Evolutionary conservation across 2,797 vertebrate genomes (phyloP).

Genomic region (Balearica regulorum): DNA sequence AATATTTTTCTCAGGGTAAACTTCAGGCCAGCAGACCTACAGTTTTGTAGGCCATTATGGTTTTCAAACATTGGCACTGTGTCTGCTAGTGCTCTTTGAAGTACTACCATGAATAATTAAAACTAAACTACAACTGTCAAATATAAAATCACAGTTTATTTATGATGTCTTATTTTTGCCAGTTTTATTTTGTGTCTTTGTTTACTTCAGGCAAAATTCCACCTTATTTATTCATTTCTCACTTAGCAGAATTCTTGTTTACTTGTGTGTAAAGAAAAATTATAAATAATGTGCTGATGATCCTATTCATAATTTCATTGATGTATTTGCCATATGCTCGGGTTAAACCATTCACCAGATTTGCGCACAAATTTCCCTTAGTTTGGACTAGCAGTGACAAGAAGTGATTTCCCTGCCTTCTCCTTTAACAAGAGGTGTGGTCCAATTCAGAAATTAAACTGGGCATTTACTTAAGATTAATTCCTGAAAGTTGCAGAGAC

Average conservation of each 20-base stretch:
- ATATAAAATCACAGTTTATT: not conserved
- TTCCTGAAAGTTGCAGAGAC: not conserved
- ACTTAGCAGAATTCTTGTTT: not conserved
- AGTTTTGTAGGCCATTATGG: not conserved
- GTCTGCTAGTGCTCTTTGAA: not conserved
- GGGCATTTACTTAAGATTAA: not conserved
- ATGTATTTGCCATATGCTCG: not conserved
- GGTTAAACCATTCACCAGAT: not conserved
- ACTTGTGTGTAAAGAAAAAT: not conserved
- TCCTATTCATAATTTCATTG: not conserved
- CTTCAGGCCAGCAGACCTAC: not conserved
- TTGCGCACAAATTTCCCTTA: not conserved
- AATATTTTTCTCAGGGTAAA: not conserved
- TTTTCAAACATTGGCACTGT: not conserved
- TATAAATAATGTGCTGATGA: not conserved
- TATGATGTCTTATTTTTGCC: not conserved
- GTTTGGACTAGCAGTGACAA: not conserved
- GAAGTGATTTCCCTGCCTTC: not conserved
- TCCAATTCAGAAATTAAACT: not conserved
- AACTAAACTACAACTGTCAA: not conserved
- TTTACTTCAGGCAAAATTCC: not conserved
- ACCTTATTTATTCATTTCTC: not conserved
- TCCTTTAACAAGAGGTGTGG: not conserved
- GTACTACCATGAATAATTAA: not conserved
- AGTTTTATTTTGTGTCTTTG: not conserved